phyloP scores from a whole-genome alignment of 2,888 invertebrate genomes.

The Argyresthia albistria region DNA sequence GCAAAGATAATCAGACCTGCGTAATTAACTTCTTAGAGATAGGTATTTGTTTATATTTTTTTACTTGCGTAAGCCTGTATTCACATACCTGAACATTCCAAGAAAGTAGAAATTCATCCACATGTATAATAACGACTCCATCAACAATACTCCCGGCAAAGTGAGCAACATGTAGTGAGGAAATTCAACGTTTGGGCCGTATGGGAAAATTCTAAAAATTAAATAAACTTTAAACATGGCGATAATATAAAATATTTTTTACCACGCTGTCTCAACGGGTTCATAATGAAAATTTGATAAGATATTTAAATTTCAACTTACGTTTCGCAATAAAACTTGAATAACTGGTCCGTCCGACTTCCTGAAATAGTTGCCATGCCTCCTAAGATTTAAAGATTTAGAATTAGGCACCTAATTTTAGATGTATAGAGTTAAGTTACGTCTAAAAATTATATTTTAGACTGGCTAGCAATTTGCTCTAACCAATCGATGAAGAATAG shows the following conservation, averaged over 20 bases:
- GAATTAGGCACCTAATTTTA: no score
- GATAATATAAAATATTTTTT: no score
- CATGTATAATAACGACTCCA: slow-evolving; percentile 41
- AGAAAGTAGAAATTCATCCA: slow-evolving; percentile 55
- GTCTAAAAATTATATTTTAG: no score
- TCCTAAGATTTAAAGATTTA: slow-evolving; percentile 23
- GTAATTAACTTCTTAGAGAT: no score
- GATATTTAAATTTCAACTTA: slow-evolving; percentile 17
- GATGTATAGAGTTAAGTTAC: no score
- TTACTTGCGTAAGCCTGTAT: no score
- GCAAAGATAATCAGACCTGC: no score
- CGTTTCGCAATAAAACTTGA: slow-evolving; percentile 39
- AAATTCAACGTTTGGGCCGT: slow-evolving; percentile 39
- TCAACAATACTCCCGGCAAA: slow-evolving; percentile 42
- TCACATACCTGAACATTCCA: slow-evolving; percentile 47
- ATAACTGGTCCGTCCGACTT: slow-evolving; percentile 40
- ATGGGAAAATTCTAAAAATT: slow-evolving; percentile 31
- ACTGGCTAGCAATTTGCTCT: no score
- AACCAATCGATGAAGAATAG: slow-evolving; percentile 50
- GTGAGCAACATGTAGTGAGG: slow-evolving; percentile 45
- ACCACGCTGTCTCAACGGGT: no score
- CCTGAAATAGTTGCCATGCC: slow-evolving; percentile 38
- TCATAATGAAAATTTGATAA: no score
- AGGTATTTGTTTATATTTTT: no score
- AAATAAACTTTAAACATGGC: no score